Conservation (phyloP, 2,797 vertebrate species). For the Gymnoscopelus microlampas region DNA sequence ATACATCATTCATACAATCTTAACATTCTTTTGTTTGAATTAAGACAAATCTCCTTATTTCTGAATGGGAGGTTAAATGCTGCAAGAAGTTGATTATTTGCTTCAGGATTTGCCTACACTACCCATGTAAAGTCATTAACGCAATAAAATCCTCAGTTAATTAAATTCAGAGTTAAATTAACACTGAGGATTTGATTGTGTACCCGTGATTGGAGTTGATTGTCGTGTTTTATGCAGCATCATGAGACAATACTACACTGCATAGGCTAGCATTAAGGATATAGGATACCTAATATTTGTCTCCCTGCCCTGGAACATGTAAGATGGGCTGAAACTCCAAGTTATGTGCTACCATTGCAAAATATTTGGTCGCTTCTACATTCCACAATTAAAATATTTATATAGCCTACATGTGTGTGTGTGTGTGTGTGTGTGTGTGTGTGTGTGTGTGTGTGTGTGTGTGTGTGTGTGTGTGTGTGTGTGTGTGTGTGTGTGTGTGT, state of each 20-base stretch:
- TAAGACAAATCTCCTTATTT: conserved; percentile 30
- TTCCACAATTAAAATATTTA: too few relatives aligned
- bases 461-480: too few relatives aligned
- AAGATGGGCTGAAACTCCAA: conserved; percentile 7
- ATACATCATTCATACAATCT: conserved; percentile 36
- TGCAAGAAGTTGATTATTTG: conserved; percentile 34
- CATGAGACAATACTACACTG: conserved; percentile 39
- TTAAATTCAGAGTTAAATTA: too few relatives aligned
- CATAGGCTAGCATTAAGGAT: conserved; percentile 7
- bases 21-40: conserved; percentile 38
- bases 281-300: too few relatives aligned
- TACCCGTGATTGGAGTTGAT: conserved; percentile 65
- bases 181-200: conserved; percentile 5
- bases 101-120: conserved; percentile 38
- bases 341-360: not conserved
- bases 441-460: too few relatives aligned
- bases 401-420: too few relatives aligned
- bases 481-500: too few relatives aligned
- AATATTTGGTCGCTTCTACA: not conserved
- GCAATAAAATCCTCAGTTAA: too few relatives aligned
- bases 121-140: too few relatives aligned
- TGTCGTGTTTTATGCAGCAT: conserved; percentile 60
- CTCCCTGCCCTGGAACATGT: conserved; percentile 8
- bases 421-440: too few relatives aligned
- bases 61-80: conserved; percentile 13